Evolutionary conservation across 2,113 vertebrate genomes (phyloP), one percentile per base, ranked within the genome.

Genomic region (Zosterops borbonicus): DNA sequence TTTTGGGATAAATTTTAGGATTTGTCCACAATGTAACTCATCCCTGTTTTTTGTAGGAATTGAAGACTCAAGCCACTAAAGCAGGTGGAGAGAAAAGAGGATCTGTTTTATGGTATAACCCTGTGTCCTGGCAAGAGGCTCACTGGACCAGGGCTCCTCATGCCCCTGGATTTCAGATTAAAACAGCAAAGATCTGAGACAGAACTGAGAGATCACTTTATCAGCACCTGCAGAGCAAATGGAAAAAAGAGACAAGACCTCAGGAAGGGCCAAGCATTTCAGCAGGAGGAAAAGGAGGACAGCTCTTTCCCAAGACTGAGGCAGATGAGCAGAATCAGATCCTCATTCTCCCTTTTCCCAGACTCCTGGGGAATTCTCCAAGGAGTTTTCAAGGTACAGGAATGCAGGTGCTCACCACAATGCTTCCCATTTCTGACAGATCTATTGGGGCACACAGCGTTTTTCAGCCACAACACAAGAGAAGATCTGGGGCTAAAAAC

Each of bases 361-460:
- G 28, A 55, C 6, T 70, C 56, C 27, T 4, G 50, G 17, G 15
- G 9, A 12, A 14, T 31, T 29, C n/a, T 37, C 56, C 50, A 35
- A 70, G 41, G 8, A 75, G 9, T 6, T 79, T 22, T 33, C 83
- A 81, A 70, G 25, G 60, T 47, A 14, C 21, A 64, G 53, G 46
- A 89, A 50, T 1, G 23, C 67, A 19, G 65, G 18, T 29, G 44
- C 25, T 31, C 37, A 67, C 4, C 47, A 47, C 41, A 64, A n/a
- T 0, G 0, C 31, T 22, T 53, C 17, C 12, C 1, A 50, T 10
- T 52, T 22, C 85, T 62, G 14, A 64, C 16, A 58, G 10, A 77
- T 4, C 58, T 15, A 7, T 0, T 8, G 3, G 20, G 28, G 8
- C 46, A 50, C 37, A 5, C 0, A 8, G 16, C 5, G 6, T 6